A percentile compares a stretch with the other conserved stretches of the same genome.
Conservation (phyloP, 2,797 vertebrate genomes). For the Mastacembelus armatus region DNA sequence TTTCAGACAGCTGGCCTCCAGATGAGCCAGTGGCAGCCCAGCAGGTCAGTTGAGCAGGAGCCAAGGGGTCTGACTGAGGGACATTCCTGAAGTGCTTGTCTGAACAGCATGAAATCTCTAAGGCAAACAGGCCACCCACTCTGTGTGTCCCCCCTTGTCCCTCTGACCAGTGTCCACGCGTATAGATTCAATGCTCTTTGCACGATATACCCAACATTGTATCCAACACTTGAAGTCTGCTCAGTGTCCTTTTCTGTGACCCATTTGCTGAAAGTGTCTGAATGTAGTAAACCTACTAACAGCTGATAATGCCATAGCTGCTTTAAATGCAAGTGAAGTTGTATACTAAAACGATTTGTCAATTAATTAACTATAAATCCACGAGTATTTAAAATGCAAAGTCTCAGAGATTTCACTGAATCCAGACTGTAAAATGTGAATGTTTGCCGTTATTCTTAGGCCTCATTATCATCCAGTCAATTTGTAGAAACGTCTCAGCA, state of each 20-base stretch:
- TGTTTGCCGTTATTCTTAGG: neutral
- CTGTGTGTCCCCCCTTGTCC: slow-evolving; percentile 51
- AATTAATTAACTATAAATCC: too few relatives aligned
- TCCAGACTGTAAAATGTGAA: neutral
- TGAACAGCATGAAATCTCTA: slow-evolving; percentile 77
- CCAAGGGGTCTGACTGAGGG: slow-evolving; percentile 74
- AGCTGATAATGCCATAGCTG: neutral
- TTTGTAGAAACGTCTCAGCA: too few relatives aligned
- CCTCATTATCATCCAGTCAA: too few relatives aligned
- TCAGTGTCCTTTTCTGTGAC: neutral
- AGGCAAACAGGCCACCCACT: slow-evolving; percentile 78
- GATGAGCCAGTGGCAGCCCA: slow-evolving; percentile 63
- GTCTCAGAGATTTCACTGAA: neutral
- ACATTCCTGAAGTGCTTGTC: slow-evolving; percentile 81
- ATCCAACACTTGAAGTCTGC: too few relatives aligned
- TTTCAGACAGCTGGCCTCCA: slow-evolving; percentile 68
- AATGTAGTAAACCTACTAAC: neutral
- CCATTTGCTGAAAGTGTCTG: too few relatives aligned
- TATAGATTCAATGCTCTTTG: neutral
- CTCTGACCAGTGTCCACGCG: slow-evolving; percentile 16
- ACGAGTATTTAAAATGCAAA: too few relatives aligned
- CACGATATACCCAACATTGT: too few relatives aligned
- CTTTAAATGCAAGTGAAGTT: neutral
- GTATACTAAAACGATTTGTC: too few relatives aligned
- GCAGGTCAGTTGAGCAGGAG: slow-evolving; percentile 70